phyloP scores from a whole-genome alignment of 2,888 invertebrate species.

The Diadromus collaris region DNA sequence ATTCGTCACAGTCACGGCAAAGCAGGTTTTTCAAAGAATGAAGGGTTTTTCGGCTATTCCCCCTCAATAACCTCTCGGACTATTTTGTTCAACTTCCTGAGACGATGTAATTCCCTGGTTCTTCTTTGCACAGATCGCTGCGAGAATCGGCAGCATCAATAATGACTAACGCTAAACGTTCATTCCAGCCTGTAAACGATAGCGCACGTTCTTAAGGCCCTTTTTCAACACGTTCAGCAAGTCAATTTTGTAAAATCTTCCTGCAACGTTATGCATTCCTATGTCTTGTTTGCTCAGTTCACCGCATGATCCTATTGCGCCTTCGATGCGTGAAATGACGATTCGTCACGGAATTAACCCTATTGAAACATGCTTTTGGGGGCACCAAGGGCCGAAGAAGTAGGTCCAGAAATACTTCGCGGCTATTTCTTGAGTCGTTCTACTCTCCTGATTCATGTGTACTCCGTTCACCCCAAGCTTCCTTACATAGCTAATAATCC shows the following conservation, averaged over 20 bases:
- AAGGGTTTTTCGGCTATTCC: background rate
- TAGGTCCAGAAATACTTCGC: background rate
- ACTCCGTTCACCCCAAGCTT: slow-evolving; percentile 47
- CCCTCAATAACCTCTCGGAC: background rate
- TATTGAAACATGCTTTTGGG: slow-evolving; percentile 1
- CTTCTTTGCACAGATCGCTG: slow-evolving; percentile 16
- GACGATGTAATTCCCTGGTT: slow-evolving; percentile 56
- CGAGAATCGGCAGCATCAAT: background rate
- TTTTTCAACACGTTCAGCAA: background rate
- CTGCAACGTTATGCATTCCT: slow-evolving; percentile 60
- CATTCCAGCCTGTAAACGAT: background rate
- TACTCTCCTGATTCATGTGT: slow-evolving; percentile 59
- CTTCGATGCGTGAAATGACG: slow-evolving; percentile 10
- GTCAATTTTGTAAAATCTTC: background rate
- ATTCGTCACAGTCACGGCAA: slow-evolving; percentile 15
- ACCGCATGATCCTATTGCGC: background rate
- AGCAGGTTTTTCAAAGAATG: background rate
- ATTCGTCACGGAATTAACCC: slow-evolving; percentile 5
- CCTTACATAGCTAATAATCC: slow-evolving; percentile 15
- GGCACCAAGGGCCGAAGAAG: background rate
- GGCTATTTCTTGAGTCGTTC: slow-evolving; percentile 41
- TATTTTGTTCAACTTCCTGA: slow-evolving; percentile 40
- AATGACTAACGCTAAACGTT: background rate
- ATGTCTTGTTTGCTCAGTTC: slow-evolving; percentile 20
- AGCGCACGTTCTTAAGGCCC: background rate